Evolutionary conservation across 1,140 invertebrate genomes (phyloP).

Genomic region (Luehdorfia chinensis): DNA sequence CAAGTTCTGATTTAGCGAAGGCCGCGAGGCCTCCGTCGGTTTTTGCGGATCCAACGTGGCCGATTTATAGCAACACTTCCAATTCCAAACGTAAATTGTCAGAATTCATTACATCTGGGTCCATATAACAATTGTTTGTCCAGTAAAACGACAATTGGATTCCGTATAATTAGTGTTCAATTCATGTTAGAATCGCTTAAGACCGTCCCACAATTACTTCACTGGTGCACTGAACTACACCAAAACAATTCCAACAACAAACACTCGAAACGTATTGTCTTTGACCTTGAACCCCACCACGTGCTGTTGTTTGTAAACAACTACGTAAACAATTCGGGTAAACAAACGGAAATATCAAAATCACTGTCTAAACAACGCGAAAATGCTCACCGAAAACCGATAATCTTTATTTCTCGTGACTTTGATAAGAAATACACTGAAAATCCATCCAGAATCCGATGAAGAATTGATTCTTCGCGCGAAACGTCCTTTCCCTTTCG

Average conservation of each 20-base stretch:
- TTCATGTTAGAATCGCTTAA: background rate
- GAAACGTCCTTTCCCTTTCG: background rate
- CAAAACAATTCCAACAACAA: background rate
- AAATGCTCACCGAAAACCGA: background rate
- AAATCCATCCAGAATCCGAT: background rate
- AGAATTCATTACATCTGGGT: background rate
- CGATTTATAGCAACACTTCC: background rate
- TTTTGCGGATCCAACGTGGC: conserved; percentile 14
- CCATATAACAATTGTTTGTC: background rate
- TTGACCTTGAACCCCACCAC: background rate
- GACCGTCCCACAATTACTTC: background rate
- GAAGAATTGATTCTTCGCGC: background rate
- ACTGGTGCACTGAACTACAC: background rate
- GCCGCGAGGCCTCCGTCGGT: conserved; percentile 5
- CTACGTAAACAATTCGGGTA: background rate
- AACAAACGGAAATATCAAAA: background rate
- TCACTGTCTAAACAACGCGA: background rate
- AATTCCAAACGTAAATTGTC: background rate
- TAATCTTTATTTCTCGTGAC: background rate
- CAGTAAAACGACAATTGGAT: background rate
- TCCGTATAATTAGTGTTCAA: background rate
- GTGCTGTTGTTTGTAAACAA: background rate
- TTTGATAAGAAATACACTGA: background rate
- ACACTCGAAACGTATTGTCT: background rate
- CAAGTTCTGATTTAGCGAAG: background rate